Evolutionary conservation across 2,888 invertebrate genomes (phyloP), one percentile per base, ranked within the genome.

Genomic region (Conchocele bisecta): DNA sequence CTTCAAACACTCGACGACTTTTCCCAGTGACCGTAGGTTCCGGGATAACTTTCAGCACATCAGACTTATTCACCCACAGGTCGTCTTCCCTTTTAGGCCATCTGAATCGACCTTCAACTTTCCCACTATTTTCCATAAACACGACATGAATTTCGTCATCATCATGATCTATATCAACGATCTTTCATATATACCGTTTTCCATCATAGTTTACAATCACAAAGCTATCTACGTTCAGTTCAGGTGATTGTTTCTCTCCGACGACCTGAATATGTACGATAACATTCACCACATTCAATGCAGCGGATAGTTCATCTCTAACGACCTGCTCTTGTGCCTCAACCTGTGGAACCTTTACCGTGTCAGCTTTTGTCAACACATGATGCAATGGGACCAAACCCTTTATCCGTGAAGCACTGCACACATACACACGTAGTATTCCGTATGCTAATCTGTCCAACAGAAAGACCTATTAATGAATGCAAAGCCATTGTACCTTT

Each of bases 401-500:
- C 48, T 2, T 15, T 35, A 1, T 42, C 48, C 7, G 24, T 7
- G 35, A 71, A 74, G 29, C 74, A 69, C 17, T 65, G 26, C 13
- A 20, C 31, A 58, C 67, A 67, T 26, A 46, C 50, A 39, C 71
- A 75, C 17, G 56, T 44, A n/a, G 70, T 75, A 22, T 58, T 46
- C 48, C 68, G 22, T 2, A 54, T 39, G 3, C 17, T 22, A 11
- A 58, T 15, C 3, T 33, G 1, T 5, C 28, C 22, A 13, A 26
- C 9, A 15, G 15, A 13, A 17, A 15, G 37, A 15, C 33, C 56
- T 9, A 42, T 13, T 4, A 73, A 58, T 6, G 44, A 26, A 51
- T 70, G 65, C 7, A 74, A 0, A 31, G 60, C 57, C 58, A 70
- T 61, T 13, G 75, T 71, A 15, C 70, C 61, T 28, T 71, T 66